Evolutionary conservation across 2,797 vertebrate species (phyloP), one percentile per base, ranked within the genome.

Genomic region (Sebastes minor): DNA sequence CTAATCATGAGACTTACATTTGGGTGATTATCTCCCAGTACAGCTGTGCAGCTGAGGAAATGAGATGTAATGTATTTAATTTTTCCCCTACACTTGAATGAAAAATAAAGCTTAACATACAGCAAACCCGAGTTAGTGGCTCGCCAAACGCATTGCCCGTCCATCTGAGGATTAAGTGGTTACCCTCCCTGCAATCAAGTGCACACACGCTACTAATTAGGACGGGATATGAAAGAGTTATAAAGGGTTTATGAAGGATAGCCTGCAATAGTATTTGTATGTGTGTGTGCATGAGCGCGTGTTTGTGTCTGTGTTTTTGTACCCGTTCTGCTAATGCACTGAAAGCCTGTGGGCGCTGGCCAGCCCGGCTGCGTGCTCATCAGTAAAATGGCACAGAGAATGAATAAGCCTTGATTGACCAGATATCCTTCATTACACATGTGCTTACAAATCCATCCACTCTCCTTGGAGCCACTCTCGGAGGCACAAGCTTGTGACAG

Each of bases 341-440:
- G 77, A 89, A 89, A 94, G 94, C 90, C 93, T 85, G 85, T 86
- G 86, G 93, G 93, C 83, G 33, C 80, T 65, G 86, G 88, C 88
- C 92, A 91, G 91, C 70, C 49, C 30, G 33, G 81, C 80, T 78
- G 53, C 76, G 68, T 84, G 90, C 87, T 90, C 85, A 74, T 93
- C 92, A 92, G 86, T 84, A 82, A 96, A 95, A 94, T 93, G 89
- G 88, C 92, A 94, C 81, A 69, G 88, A 86, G 91, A 93, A 94
- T 89, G 88, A 95, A 94, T 90, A 92, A 94, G 91, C 88, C 89
- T 80, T 95, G 95, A 95, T 92, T 93, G 93, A 95, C 90, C 90
- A 94, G 89, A 93, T 93, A 94, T 92, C 90, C 92, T 94, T 95
- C 90, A 95, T 92, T 94, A 94, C 86, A 92, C 91, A 92, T 85